Evolutionary conservation across 2,113 vertebrate genomes (phyloP).

Genomic region (Notechis scutatus): DNA sequence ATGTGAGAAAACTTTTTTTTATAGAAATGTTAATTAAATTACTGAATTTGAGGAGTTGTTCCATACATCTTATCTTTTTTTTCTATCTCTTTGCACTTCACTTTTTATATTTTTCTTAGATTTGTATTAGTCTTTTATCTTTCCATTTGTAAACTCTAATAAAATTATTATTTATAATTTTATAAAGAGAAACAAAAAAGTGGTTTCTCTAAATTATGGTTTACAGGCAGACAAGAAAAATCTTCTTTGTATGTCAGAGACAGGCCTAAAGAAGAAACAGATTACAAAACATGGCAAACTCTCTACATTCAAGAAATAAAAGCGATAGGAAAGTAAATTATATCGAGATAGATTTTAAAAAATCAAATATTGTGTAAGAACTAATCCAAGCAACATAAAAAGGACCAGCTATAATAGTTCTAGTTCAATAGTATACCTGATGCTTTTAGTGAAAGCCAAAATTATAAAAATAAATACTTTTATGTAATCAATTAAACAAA

Average conservation of each 20-base stretch:
- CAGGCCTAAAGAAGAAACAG: conserved; percentile 14
- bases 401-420: not conserved
- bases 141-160: not conserved
- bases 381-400: accelerated
- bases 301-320: not conserved
- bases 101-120: not conserved
- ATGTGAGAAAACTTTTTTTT: not conserved
- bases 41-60: not conserved
- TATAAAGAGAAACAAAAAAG: no score
- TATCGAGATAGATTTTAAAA: not conserved
- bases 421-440: not conserved
- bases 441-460: not conserved
- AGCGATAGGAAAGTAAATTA: conserved; percentile 4
- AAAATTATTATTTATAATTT: not conserved
- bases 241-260: not conserved
- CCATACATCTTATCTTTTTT: not conserved
- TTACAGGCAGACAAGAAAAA: conserved; percentile 5
- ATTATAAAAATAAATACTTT: not conserved
- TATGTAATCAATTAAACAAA: not conserved
- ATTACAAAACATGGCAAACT: not conserved
- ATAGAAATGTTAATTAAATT: not conserved
- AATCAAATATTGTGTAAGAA: conserved; percentile 18
- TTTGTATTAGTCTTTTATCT: not conserved
- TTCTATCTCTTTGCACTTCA: not conserved
- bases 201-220: not conserved